Percentiles rank a stretch among this genome's conserved stretches.
Evolutionary conservation across 1,140 invertebrate species (phyloP).

Genomic region (Holotrichia oblita): DNA sequence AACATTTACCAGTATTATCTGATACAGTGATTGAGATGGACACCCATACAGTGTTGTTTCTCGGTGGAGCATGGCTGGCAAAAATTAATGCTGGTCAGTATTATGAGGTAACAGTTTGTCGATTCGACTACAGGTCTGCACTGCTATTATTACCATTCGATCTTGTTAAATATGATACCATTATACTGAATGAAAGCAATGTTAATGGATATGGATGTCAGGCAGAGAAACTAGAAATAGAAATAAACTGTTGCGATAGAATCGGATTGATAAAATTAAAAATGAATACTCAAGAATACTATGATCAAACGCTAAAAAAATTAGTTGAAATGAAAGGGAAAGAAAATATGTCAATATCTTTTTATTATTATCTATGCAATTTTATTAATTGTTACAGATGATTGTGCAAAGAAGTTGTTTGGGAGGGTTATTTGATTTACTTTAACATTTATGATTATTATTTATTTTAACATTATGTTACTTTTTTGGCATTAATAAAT

Average conservation of each 20-base stretch:
- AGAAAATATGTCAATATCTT: constrained; percentile 3
- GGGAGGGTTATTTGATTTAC: no score
- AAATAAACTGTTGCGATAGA: constrained; percentile 11
- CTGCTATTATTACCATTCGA: background rate
- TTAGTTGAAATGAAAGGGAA: background rate
- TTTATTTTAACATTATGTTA: constrained; percentile 17
- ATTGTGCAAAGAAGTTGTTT: no score
- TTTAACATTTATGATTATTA: background rate
- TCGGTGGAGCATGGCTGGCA: background rate
- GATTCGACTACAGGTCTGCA: background rate
- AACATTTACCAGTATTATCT: background rate
- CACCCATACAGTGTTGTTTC: background rate
- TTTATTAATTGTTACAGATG: no score
- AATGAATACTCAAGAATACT: background rate
- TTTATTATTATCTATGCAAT: constrained; percentile 1
- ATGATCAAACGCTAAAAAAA: no score
- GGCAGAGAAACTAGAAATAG: background rate
- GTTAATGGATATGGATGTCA: constrained; percentile 15
- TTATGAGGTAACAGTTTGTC: background rate
- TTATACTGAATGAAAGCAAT: constrained; percentile 7
- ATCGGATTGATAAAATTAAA: constrained; percentile 10
- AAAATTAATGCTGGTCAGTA: background rate
- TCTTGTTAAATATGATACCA: background rate
- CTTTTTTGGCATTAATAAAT: constrained; percentile 7
- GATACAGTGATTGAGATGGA: constrained; percentile 5